Base-by-base conservation (phyloP, 2,797 vertebrate species). In the Rhodeus uyekii region DNA sequence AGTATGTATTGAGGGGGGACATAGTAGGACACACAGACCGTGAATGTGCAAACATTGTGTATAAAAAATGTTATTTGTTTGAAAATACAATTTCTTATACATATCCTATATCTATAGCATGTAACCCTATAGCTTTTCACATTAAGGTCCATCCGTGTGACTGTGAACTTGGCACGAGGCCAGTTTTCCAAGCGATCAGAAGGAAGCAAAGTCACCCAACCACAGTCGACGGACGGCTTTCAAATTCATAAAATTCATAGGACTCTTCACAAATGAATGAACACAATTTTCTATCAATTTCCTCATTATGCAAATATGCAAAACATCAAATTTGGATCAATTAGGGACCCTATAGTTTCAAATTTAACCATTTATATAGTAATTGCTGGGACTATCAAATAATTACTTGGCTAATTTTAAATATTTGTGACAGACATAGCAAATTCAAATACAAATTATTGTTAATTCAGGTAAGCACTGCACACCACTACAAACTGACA, bases 351-450 rank as follows among this genome's bases (percentile, higher is more conserved):
- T 96, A 96, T 96, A 94, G 96, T 96, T 96, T 96, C 96, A 97
- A 97, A 97, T 98, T 97, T 96, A 96, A 96, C 96, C 95, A 95
- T 96, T 98, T 97, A 97, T 96, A 95, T 94, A 93, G 94, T 99
- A 98, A 98, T 98, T 98, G 96, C 97, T 97, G 96, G 97, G 98
- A 98, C 96, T 98, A 97, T 98, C 97, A 98, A 97, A 98, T 98
- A 98, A 99, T 98, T 98, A 98, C 94, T 94, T 94, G 92, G 95
- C 96, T 98, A 99, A 99, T 99, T 99, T 97, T 94, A 96, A 97
- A 98, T 98, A 99, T 99, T 99, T 99, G 97, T 98, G 97, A 99
- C 98, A 99, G 98, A 99, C 98, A 99, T 96, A 98, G 99, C 96
- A 98, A 98, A 99, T 99, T 99, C 96, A 97, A 96, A 94, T 95